These are phyloP conservation scores for Notodromas monacha DNA, from an alignment of 2,888 invertebrate species.

Conservation along the genomic window DNA sequence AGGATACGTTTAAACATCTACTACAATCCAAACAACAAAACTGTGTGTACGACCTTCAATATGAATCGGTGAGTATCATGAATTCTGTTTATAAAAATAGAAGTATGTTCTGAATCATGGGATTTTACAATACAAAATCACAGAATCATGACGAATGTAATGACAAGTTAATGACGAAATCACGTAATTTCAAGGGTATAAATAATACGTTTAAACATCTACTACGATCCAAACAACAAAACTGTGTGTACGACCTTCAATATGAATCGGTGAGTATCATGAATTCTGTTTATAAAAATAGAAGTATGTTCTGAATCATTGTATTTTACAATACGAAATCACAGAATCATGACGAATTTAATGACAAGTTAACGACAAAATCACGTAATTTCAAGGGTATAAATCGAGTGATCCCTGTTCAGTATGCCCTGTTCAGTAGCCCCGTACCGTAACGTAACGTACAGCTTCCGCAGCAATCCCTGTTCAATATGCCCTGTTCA, in stretches of 20 bases:
- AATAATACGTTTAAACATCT: conserved; percentile 2
- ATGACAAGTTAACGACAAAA: conserved; percentile 4
- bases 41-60: conserved; percentile 4
- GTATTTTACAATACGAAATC: conserved; percentile 2
- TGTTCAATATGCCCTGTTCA: conserved; percentile 4
- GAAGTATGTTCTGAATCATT: conserved; percentile 4
- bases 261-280: conserved; percentile 4
- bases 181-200: background rate
- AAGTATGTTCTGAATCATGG: conserved; percentile 2
- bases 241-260: conserved; percentile 4
- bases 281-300: conserved; percentile 4
- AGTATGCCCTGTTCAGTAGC: conserved; percentile 4
- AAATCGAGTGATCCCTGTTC: conserved; percentile 4
- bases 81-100: conserved; percentile 4
- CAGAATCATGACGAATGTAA: conserved; percentile 2
- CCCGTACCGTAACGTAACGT: conserved; percentile 4
- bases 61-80: conserved; percentile 4
- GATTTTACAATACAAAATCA: conserved; percentile 1
- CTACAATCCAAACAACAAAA: conserved; percentile 4
- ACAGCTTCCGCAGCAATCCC: conserved; percentile 4
- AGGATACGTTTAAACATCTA: conserved; percentile 4
- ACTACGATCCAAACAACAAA: conserved; percentile 4
- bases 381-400: conserved; percentile 4
- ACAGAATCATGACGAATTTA: conserved; percentile 4
- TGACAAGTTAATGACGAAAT: background rate